Evolutionary conservation across 2,888 invertebrate genomes (phyloP).

Genomic region (Phania funesta): DNA sequence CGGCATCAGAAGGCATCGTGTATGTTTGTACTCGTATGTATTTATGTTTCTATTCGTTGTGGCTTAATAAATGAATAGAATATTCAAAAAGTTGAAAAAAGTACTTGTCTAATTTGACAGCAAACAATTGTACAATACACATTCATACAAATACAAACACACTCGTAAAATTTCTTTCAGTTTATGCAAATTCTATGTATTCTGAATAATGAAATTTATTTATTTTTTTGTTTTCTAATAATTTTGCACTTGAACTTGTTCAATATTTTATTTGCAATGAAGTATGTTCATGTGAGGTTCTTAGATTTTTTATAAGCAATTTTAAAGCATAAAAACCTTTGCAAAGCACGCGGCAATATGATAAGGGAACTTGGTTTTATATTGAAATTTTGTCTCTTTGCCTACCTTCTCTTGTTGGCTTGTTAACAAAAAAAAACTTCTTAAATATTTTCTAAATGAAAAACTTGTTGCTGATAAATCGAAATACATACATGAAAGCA

Average conservation of each 20-base stretch:
- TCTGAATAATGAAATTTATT: background rate
- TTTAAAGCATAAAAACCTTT: background rate
- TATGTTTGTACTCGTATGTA: background rate
- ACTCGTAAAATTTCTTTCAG: background rate
- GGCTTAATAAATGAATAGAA: conserved; percentile 14
- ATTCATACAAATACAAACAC: no score
- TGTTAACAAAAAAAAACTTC: no score
- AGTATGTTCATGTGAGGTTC: background rate
- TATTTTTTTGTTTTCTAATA: conserved; percentile 16
- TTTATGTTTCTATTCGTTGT: background rate
- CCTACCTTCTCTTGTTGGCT: no score
- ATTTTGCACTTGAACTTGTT: conserved; percentile 54
- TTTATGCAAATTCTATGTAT: background rate
- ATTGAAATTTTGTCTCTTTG: background rate
- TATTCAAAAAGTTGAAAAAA: conserved; percentile 1
- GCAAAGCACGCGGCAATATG: background rate
- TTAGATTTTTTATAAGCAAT: background rate
- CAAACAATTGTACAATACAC: background rate
- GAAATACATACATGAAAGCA: no score
- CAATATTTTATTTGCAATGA: conserved; percentile 28
- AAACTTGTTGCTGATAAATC: no score
- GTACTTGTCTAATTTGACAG: background rate
- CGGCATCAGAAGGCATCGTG: background rate
- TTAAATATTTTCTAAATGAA: no score
- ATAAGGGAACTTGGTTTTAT: background rate